Base-by-base conservation (phyloP, 2,797 vertebrate species). In the Neosalanx taihuensis region DNA sequence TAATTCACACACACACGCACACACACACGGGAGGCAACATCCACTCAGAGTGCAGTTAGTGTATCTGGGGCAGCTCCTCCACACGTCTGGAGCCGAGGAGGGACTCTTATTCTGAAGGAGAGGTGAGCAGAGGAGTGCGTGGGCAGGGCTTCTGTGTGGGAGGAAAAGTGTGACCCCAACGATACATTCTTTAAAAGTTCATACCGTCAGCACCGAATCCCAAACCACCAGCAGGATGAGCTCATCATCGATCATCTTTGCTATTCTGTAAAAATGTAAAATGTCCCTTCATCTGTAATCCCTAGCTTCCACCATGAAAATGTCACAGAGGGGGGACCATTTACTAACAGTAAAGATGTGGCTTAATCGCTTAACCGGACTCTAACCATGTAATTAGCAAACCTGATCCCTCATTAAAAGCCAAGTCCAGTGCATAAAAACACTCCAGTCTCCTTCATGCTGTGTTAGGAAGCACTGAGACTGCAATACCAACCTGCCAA, bases 81-180 rank as follows among this genome's bases (percentile, higher is more conserved):
- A 70, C 3, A 84, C 75, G 84, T 87, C 77, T 86, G 79, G 84
- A 77, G 74, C 60, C 69, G 56, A 80, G 35, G 61, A n/a, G 66
- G 66, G 65, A 53, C 46, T 53, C 49, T 30, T 3, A 30, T 17
- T 7, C 46, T 31, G 17, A 51, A 29, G 65, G 49, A 37, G 67
- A 67, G 63, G 49, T 67, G 23, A 46, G 31, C 4, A 17, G 61
- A 29, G 57, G 62, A 30, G 75, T 51, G 69, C 17, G 37, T 37
- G 64, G 23, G 15, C 6, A 65, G 26, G 49, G 15, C 9, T 18
- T n/a, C 18, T 33, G 63, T 37, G 12, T 37, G 33, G 63, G 35
- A 3, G 63, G 35, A 60, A 29, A 23, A 64, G n/a, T n/a, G 18
- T 59, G 20, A 29, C 26, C 7, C 9, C 37, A 62, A 6, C 60